Evolutionary conservation across 2,797 vertebrate species (phyloP).

Genomic region (Hydrophis major): DNA sequence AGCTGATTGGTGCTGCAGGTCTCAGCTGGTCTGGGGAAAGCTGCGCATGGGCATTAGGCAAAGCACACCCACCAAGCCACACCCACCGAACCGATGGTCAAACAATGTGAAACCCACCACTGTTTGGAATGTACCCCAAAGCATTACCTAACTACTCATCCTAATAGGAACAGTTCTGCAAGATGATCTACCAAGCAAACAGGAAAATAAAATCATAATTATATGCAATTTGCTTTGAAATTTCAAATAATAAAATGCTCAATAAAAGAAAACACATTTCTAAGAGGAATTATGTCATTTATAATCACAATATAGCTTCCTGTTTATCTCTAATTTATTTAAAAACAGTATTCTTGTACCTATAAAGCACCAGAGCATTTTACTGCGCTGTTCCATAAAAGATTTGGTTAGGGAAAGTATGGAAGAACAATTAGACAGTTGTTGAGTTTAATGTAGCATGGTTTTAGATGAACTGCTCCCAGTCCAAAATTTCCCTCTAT

Average conservation of each 20-base stretch:
- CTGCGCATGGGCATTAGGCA: no score
- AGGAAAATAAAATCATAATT: slow-evolving; percentile 26
- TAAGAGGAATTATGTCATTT: slow-evolving; percentile 29
- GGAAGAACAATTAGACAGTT: slow-evolving; percentile 4
- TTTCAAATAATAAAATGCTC: slow-evolving; percentile 18
- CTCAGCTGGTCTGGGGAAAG: no score
- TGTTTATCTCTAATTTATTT: slow-evolving; percentile 23
- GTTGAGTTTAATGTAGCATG: background rate
- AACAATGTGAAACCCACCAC: no score
- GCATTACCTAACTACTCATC: no score
- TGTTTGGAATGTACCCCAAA: background rate
- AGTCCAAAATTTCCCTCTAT: background rate
- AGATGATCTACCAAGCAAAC: background rate
- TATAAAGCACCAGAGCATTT: background rate
- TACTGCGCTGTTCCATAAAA: slow-evolving; percentile 15
- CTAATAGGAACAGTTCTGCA: background rate
- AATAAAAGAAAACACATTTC: background rate
- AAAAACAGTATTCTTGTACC: slow-evolving; percentile 14
- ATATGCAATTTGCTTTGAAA: slow-evolving; percentile 16
- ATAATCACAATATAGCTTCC: slow-evolving; percentile 13
- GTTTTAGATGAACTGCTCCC: background rate
- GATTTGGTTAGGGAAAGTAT: slow-evolving; percentile 4
- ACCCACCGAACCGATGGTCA: no score
- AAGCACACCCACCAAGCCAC: no score
- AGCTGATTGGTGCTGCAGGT: no score